Conservation (phyloP, 2,113 vertebrate genomes). For the Corythoichthys intestinalis region DNA sequence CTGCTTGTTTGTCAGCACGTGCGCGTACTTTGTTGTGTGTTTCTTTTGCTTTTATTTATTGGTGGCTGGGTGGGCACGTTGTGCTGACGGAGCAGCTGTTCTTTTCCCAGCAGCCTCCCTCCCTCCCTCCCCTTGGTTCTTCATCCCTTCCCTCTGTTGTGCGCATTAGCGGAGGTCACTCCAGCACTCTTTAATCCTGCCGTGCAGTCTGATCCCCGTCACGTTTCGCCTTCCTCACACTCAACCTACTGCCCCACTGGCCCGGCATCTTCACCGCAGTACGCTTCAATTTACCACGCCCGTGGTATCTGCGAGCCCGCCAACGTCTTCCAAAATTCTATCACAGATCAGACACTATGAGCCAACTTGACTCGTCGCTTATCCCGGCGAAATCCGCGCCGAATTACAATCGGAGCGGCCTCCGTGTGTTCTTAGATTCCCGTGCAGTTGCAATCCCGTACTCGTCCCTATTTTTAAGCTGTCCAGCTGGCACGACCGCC, state of each 20-base stretch:
- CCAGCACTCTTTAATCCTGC: conserved; percentile 60
- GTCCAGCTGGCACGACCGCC: conserved; percentile 55
- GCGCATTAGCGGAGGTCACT: conserved; percentile 48
- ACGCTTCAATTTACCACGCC: not conserved
- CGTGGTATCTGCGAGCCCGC: not conserved
- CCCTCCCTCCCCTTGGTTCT: conserved; percentile 14
- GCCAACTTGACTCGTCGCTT: conserved; percentile 34
- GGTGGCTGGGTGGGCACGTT: not conserved
- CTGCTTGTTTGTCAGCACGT: conserved; percentile 11
- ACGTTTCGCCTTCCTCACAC: conserved; percentile 56
- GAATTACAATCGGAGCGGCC: conserved; percentile 38
- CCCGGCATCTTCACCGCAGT: not conserved
- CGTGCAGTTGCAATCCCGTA: conserved; percentile 54
- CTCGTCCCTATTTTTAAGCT: conserved; percentile 63
- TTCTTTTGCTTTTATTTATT: not conserved
- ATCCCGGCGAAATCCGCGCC: conserved; percentile 42
- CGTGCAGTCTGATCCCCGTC: conserved; percentile 63
- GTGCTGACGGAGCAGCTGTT: conserved; percentile 46
- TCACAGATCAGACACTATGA: conserved; percentile 10
- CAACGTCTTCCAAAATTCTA: not conserved
- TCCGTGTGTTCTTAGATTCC: conserved; percentile 60
- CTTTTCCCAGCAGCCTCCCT: not conserved
- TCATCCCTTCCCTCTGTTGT: conserved; percentile 32
- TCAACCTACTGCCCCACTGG: conserved; percentile 64
- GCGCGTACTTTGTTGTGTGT: not conserved